Percentiles rank a stretch among this genome's conserved stretches.
phyloP scores from a whole-genome alignment of 2,888 invertebrate species.

The Netelia melanura region DNA sequence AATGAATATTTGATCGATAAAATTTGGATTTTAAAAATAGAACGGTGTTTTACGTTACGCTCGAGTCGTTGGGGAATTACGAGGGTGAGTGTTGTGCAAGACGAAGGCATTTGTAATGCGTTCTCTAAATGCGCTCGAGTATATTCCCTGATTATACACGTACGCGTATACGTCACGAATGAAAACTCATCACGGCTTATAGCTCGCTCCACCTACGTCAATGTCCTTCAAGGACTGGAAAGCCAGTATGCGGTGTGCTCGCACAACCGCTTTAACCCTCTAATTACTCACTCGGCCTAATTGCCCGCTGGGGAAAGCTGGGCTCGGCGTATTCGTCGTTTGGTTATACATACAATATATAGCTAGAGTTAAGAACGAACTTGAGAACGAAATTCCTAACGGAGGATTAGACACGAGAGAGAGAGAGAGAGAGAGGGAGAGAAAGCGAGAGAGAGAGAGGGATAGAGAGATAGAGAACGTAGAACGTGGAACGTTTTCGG shows the following conservation, averaged over 20 bases:
- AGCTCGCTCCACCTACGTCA: constrained; percentile 23
- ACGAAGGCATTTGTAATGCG: neutral
- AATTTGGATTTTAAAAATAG: no score
- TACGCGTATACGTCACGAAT: neutral
- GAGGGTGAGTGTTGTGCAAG: no score
- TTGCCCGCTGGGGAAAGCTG: constrained; percentile 70
- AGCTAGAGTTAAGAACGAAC: constrained; percentile 28
- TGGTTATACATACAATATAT: constrained; percentile 13
- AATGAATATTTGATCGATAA: no score
- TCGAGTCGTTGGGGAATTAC: no score
- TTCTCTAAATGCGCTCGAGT: neutral
- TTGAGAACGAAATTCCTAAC: constrained; percentile 42
- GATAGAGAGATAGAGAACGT: constrained; percentile 19
- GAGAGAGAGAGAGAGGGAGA: constrained; percentile 17
- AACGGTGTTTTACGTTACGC: no score
- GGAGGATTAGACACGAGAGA: constrained; percentile 26
- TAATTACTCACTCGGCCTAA: constrained; percentile 78
- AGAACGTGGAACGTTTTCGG: constrained; percentile 54
- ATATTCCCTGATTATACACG: neutral
- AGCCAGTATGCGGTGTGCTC: constrained; percentile 42
- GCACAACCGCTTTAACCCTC: constrained; percentile 73
- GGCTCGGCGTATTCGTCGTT: constrained; percentile 61
- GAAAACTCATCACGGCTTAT: constrained; percentile 1
- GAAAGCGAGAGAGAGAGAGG: neutral
- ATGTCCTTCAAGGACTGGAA: constrained; percentile 22